Base-by-base conservation (phyloP, 2,797 vertebrate genomes). In the Scyliorhinus canicula region DNA sequence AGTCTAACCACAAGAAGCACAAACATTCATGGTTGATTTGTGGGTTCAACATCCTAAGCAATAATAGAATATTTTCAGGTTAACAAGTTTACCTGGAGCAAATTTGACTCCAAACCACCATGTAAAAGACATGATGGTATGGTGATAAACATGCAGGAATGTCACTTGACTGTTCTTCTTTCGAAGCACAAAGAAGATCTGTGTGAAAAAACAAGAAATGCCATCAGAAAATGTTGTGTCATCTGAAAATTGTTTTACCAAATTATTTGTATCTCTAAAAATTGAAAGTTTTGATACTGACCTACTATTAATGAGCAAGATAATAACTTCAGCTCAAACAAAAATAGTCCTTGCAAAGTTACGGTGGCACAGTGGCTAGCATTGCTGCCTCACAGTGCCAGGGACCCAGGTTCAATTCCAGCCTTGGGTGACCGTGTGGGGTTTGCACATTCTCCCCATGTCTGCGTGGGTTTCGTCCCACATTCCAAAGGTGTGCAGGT, bases 71-170 rank as follows among this genome's bases (percentile, higher is more conserved):
- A 7, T 52, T 24, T 44, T n/a, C 16, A 79, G 5, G 79, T 44
- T 11, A 57, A 44, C 84, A 67, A 44, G 5, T 57, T 31, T 98
- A 99, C 99, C 99, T 98, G 98, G 4, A 96, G 99, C 96, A 97
- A 99, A 99, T 96, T 98, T 98, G 96, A 99, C 98, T 95, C 99
- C 99, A 96, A 99, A 99, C 99, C 99, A 99, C 99, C 99, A 99
- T 96, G 99, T 99, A 97, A 98, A 99, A 1, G 99, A 98, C 99
- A 99, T 99, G 96, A 99, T 99, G 60, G 99, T 98, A 96, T 99
- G 99, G 97, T 99, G 99, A 96, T 98, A 99, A 95, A 99, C 99
- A 93, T 99, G 99, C 95, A 99, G 98, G 96, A 99, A 99, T 71
- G 98, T 99, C 96, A 99, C 97, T 97, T 99, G 99, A 95, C 97